Percentiles rank a stretch among this genome's conserved stretches.
Conservation (phyloP, 2,113 vertebrate genomes). For the Ancistrus triradiatus region DNA sequence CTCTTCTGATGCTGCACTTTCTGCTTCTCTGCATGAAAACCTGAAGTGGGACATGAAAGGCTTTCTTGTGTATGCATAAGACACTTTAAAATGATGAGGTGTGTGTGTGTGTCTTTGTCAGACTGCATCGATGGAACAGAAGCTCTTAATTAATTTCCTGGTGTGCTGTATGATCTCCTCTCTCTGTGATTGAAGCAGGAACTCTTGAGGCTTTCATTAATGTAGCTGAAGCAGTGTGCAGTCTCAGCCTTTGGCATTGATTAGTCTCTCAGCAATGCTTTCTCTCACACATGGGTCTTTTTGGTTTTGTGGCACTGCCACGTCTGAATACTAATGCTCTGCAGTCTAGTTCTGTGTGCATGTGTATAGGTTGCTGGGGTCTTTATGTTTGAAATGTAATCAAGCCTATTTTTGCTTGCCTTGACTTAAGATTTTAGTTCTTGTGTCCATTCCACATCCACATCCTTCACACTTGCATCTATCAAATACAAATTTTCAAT, state of each 20-base stretch:
- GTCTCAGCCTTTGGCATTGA: conserved; percentile 38
- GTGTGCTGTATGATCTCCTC: conserved; percentile 11
- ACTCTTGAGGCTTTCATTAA: conserved; percentile 43
- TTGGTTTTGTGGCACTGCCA: conserved; percentile 18
- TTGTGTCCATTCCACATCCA: too few species aligned
- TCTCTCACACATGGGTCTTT: conserved; percentile 22
- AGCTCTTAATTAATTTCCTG: conserved; percentile 34
- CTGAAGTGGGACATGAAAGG: conserved; percentile 18
- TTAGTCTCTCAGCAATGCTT: conserved; percentile 26
- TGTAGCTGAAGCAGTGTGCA: conserved; percentile 36
- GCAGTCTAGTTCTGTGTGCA: not conserved
- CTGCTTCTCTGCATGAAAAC: not conserved
- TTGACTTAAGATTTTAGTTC: not conserved
- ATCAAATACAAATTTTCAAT: too few species aligned
- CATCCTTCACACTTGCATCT: too few species aligned
- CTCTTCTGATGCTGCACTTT: not conserved
- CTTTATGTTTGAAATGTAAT: not conserved
- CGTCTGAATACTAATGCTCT: conserved; percentile 38
- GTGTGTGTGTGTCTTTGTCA: conserved; percentile 16
- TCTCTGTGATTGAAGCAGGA: conserved; percentile 29
- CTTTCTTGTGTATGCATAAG: not conserved
- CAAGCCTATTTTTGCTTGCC: not conserved
- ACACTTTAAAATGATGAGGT: conserved; percentile 23
- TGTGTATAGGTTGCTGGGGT: not conserved
- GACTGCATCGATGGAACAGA: conserved; percentile 15